Conservation (phyloP, 2,888 invertebrate genomes). For the Spodoptera littoralis region DNA sequence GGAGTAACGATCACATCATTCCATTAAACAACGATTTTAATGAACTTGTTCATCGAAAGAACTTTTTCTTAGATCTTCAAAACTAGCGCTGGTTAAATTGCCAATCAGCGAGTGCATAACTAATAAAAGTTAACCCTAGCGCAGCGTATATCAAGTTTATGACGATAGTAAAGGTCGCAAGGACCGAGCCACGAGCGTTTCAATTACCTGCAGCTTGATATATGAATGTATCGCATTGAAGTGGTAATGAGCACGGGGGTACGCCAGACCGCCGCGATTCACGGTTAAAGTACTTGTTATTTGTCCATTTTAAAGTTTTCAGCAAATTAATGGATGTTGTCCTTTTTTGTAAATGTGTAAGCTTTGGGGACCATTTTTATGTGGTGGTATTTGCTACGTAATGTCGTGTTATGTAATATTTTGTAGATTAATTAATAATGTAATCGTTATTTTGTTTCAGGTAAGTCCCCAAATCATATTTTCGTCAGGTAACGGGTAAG, state of each 20-base stretch:
- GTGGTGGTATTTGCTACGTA: too few relatives aligned
- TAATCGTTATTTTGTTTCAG: constrained; percentile 59
- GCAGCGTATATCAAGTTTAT: constrained; percentile 47
- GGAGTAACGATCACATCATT: too few relatives aligned
- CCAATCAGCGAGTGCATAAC: constrained; percentile 46
- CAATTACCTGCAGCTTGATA: constrained; percentile 51
- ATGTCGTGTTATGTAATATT: too few relatives aligned
- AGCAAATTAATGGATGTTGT: not conserved
- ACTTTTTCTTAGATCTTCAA: constrained; percentile 4
- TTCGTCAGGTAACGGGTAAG: constrained; percentile 22
- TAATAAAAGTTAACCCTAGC: constrained; percentile 45
- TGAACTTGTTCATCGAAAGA: not conserved
- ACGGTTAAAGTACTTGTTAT: constrained; percentile 29
- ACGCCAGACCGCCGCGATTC: constrained; percentile 33
- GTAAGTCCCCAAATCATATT: constrained; percentile 54
- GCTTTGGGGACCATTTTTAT: too few relatives aligned
- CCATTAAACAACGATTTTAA: too few relatives aligned
- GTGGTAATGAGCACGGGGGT: constrained; percentile 47
- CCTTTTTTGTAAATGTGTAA: too few relatives aligned
- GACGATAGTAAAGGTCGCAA: constrained; percentile 45
- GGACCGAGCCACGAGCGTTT: constrained; percentile 37
- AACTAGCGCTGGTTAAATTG: constrained; percentile 29
- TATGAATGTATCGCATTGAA: constrained; percentile 41
- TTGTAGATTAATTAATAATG: too few relatives aligned
- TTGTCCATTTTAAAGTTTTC: constrained; percentile 19